These are phyloP conservation scores for Drosophila busckii DNA, from an alignment of 1,140 invertebrate species.

Conservation along the genomic window DNA sequence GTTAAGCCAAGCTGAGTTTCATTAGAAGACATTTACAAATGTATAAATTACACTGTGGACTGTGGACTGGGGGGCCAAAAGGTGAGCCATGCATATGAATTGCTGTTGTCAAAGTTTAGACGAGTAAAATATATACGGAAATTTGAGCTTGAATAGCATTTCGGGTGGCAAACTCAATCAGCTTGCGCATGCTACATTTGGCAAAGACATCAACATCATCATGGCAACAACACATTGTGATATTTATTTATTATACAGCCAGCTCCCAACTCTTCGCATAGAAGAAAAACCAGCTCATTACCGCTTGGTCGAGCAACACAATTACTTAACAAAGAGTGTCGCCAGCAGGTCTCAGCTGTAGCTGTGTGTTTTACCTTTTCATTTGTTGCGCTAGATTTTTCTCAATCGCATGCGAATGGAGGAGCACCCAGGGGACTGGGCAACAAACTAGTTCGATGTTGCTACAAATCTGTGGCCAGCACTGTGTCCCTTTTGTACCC, in stretches of 20 bases:
- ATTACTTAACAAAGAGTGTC: slow-evolving; percentile 27
- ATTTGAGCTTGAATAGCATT: too few species aligned
- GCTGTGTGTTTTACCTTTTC: too few species aligned
- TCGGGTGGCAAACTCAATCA: slow-evolving; percentile 17
- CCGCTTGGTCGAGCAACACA: slow-evolving; percentile 27
- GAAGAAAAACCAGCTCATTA: slow-evolving; percentile 41
- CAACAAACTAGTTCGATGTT: slow-evolving; percentile 53
- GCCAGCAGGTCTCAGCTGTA: too few species aligned
- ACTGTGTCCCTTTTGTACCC: background rate
- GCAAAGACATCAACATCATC: slow-evolving; percentile 36
- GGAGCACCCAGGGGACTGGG: slow-evolving; percentile 14
- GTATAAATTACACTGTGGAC: too few species aligned
- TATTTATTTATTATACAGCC: slow-evolving; percentile 50
- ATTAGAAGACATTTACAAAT: slow-evolving; percentile 60
- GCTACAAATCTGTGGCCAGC: slow-evolving; percentile 30
- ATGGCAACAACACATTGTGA: slow-evolving; percentile 17
- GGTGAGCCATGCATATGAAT: too few species aligned
- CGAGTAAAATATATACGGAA: too few species aligned
- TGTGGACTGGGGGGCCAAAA: background rate
- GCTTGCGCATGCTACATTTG: slow-evolving; percentile 38
- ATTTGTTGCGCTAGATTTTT: slow-evolving; percentile 77
- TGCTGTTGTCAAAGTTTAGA: background rate
- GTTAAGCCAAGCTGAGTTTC: slow-evolving; percentile 13
- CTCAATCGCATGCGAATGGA: slow-evolving; percentile 57
- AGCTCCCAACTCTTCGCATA: too few species aligned